Evolutionary conservation across 35 echinoderm and acorn worm genomes (phyloP).

Genomic region (Apostichopus parvimensis): DNA sequence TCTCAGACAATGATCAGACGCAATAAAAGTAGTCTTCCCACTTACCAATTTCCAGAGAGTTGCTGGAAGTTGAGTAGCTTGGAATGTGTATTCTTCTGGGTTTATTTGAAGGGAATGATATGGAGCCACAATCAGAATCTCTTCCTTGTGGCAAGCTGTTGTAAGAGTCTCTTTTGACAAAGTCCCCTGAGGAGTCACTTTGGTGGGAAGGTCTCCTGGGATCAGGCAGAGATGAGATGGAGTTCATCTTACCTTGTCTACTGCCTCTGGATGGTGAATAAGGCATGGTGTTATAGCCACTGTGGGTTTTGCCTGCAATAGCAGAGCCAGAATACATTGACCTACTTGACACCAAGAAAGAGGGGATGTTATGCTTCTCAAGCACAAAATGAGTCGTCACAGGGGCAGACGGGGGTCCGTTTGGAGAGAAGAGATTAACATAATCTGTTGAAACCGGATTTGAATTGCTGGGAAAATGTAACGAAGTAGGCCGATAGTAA

Average conservation of each 20-base stretch:
- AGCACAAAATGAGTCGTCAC: conserved; percentile 36
- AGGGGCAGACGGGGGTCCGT: background rate
- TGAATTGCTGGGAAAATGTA: conserved; percentile 33
- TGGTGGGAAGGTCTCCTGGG: background rate
- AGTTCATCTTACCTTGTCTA: background rate
- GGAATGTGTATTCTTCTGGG: conserved; percentile 65
- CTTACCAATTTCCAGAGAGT: conserved; percentile 81
- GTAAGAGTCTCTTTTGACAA: background rate
- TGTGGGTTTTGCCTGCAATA: background rate
- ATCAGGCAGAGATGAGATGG: conserved; percentile 30
- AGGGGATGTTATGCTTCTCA: conserved; percentile 40
- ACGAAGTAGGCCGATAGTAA: background rate
- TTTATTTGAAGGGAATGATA: conserved; percentile 42
- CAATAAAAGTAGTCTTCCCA: too few relatives aligned
- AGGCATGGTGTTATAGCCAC: conserved; percentile 7
- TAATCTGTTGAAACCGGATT: conserved; percentile 13
- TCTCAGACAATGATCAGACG: too few relatives aligned
- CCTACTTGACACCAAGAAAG: conserved; percentile 18
- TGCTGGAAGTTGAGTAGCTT: conserved; percentile 58
- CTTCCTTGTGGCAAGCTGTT: conserved; percentile 30
- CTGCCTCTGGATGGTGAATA: background rate
- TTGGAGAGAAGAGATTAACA: background rate
- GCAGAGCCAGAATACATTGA: background rate
- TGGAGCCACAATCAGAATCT: conserved; percentile 27
- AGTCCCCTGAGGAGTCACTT: conserved; percentile 29